Evolutionary conservation across 2,113 vertebrate species (phyloP).

Genomic region (Labeo rohita): DNA sequence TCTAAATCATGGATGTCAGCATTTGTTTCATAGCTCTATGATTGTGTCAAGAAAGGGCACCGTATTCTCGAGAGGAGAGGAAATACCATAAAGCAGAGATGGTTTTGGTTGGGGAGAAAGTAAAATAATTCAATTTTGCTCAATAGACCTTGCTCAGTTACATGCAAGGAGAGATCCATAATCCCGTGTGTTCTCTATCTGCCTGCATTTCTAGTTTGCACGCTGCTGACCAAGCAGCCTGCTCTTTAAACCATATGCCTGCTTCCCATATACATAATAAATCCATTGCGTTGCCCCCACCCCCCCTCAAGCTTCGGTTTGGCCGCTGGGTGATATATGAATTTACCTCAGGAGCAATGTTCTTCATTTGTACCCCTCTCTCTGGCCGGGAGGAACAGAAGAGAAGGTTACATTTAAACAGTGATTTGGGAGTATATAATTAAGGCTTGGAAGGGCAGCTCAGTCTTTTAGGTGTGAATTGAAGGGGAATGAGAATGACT

Average conservation of each 20-base stretch:
- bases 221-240: constrained; percentile 75
- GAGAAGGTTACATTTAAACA: constrained; percentile 72
- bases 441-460: constrained; percentile 72
- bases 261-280: constrained; percentile 74
- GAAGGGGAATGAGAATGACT: constrained; percentile 72
- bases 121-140: constrained; percentile 74
- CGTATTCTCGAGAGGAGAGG: background rate
- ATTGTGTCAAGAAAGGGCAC: background rate
- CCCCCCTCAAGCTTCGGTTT: constrained; percentile 56
- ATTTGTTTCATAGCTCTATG: background rate
- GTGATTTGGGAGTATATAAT: constrained; percentile 74
- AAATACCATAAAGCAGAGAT: background rate
- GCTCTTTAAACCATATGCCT: constrained; percentile 67
- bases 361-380: constrained; percentile 59
- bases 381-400: constrained; percentile 41
- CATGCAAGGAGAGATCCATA: constrained; percentile 72
- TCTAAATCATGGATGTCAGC: background rate
- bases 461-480: constrained; percentile 76
- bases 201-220: constrained; percentile 68
- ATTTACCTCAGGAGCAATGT: constrained; percentile 58
- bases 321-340: constrained; percentile 62
- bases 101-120: constrained; percentile 24
- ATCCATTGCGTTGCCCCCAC: constrained; percentile 63
- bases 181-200: constrained; percentile 68
- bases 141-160: constrained; percentile 73